Evolutionary conservation across 2,113 vertebrate species (phyloP).

Genomic region (Beaufortia kweichowensis): DNA sequence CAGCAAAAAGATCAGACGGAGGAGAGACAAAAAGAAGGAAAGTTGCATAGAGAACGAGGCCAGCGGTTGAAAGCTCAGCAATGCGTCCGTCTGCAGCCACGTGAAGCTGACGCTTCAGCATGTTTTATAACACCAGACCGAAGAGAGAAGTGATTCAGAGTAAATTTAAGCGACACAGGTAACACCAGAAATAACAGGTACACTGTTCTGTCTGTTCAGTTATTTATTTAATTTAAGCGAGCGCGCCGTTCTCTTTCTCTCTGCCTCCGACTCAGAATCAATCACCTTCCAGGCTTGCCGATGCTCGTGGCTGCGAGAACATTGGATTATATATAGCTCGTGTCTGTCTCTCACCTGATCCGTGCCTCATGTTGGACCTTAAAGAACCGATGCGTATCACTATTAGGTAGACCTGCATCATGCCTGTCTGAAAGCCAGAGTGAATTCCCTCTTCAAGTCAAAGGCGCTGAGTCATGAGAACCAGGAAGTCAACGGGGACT

Average conservation of each 20-base stretch:
- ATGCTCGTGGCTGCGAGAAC: constrained; percentile 21
- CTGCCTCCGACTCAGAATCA: constrained; percentile 24
- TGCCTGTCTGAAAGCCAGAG: constrained; percentile 7
- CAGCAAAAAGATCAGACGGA: constrained; percentile 17
- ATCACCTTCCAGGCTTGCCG: constrained; percentile 15
- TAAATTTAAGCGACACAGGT: constrained; percentile 30
- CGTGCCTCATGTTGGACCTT: constrained; percentile 13
- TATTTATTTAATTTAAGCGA: constrained; percentile 31
- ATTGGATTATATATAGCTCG: constrained; percentile 22
- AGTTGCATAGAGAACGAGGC: neutral
- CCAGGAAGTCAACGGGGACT: constrained; percentile 38
- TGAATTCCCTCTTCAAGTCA: constrained; percentile 33
- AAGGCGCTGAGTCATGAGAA: constrained; percentile 44
- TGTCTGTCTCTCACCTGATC: neutral
- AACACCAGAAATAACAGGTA: constrained; percentile 42
- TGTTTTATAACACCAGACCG: constrained; percentile 23
- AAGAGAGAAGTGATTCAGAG: constrained; percentile 18
- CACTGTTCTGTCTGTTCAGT: constrained; percentile 25
- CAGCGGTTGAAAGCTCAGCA: constrained; percentile 38
- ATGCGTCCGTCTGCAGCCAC: constrained; percentile 28
- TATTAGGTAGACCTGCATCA: constrained; percentile 36
- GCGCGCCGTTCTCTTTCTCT: neutral
- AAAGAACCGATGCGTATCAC: constrained; percentile 31
- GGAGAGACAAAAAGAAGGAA: constrained; percentile 31
- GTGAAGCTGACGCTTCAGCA: constrained; percentile 36